phyloP scores from a whole-genome alignment of 2,797 vertebrate genomes.

The Nyctibius grandis region DNA sequence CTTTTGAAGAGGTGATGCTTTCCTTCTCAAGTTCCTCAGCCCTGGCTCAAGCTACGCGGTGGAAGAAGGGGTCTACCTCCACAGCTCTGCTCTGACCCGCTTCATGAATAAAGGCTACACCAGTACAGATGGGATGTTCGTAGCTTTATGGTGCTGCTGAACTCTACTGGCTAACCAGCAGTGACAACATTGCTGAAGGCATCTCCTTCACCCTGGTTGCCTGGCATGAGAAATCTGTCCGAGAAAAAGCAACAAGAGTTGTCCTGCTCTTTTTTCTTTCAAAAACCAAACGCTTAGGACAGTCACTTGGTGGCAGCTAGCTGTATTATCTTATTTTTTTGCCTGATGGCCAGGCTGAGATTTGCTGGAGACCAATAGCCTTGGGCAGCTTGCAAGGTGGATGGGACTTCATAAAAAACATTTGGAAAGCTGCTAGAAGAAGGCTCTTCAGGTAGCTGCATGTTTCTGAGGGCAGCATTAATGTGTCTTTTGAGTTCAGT shows the following conservation, averaged over 20 bases:
- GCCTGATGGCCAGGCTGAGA: neutral
- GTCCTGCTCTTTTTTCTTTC: neutral
- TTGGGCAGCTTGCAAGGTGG: neutral
- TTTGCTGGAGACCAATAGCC: neutral
- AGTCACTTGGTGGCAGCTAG: neutral
- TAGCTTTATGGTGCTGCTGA: neutral
- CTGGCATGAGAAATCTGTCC: neutral
- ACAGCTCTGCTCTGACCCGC: neutral
- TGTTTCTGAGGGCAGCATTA: neutral
- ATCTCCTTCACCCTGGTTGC: neutral
- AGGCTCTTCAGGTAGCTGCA: neutral
- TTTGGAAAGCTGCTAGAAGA: neutral
- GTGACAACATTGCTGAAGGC: neutral
- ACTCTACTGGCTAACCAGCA: neutral
- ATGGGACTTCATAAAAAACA: neutral
- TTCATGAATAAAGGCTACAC: neutral
- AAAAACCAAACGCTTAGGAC: neutral
- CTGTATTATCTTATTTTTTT: neutral
- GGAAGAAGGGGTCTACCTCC: neutral
- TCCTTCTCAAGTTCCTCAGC: neutral
- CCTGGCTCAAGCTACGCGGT: neutral
- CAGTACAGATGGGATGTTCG: no score
- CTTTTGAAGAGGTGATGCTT: neutral
- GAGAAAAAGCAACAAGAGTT: neutral
- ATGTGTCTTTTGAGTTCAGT: neutral